Evolutionary conservation across 2,888 invertebrate genomes (phyloP).

Genomic region (Chrysolina oricalcia): DNA sequence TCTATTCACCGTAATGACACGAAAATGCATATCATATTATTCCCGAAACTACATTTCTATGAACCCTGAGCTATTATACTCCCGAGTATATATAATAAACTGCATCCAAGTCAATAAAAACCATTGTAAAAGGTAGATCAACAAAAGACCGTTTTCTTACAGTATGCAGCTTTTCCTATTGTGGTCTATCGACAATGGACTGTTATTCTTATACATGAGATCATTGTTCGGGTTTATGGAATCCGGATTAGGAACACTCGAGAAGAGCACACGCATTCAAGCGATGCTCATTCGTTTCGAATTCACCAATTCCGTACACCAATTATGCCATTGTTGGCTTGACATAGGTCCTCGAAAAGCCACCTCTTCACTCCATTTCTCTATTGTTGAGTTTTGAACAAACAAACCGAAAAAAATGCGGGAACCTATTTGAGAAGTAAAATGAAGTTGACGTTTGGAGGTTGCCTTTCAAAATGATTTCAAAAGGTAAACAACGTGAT

Average conservation of each 20-base stretch:
- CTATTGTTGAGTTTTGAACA: conserved; percentile 55
- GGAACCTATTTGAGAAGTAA: too few relatives aligned
- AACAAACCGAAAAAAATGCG: not conserved
- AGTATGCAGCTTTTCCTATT: conserved; percentile 38
- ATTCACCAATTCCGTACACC: conserved; percentile 61
- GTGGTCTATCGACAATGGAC: conserved; percentile 40
- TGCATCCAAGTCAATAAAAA: conserved; percentile 52
- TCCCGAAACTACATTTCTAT: conserved; percentile 35
- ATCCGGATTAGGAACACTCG: conserved; percentile 60
- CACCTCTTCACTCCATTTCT: conserved; percentile 54
- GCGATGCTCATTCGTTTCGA: conserved; percentile 65
- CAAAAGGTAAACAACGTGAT: not conserved
- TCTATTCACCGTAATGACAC: conserved; percentile 44
- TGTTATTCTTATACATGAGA: conserved; percentile 44
- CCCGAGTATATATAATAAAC: conserved; percentile 50
- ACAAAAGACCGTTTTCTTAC: conserved; percentile 22
- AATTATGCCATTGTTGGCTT: conserved; percentile 65
- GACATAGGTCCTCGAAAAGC: conserved; percentile 62
- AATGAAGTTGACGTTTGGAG: not conserved
- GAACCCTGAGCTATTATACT: conserved; percentile 39
- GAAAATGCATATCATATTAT: conserved; percentile 46
- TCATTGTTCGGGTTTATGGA: conserved; percentile 50
- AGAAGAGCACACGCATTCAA: conserved; percentile 58
- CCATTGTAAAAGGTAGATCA: conserved; percentile 36
- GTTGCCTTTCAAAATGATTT: not conserved